Evolutionary conservation across 2,888 invertebrate genomes (phyloP), one percentile per base, ranked within the genome.

Genomic region (Hirtodrosophila confusa): DNA sequence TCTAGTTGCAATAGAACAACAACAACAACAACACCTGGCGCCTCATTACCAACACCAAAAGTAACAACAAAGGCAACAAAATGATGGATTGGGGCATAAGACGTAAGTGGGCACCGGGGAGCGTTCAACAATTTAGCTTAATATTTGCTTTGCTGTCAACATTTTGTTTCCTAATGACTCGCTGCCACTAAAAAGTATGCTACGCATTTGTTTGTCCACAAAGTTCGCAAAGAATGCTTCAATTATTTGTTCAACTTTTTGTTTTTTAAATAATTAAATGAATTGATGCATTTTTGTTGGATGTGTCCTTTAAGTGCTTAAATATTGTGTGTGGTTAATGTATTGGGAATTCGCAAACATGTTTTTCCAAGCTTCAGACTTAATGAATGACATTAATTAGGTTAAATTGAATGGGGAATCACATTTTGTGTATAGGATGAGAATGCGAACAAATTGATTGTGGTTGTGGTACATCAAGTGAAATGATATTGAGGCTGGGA

Each of bases 11-110:
- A 55, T 7, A 40, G 24, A 27, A 31, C 60, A 54, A 54, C 54
- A 51, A 45, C 50, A 60, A 31, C 11, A 35, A 8, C 43, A 62
- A 11, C 50, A 55, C 48, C 67, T 60, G 60, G 7, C 51, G 39
- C 50, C 40, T 55, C 27, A 45, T 56, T 48, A 43, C 24, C 57
- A 54, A 44, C 29, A 54, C 5, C 40, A 57, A 24, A 4, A 31
- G 31, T 36, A 45, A 57, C 49, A 62, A 51, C 44, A 45, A 53
- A 55, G 55, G 55, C 73, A 57, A 29, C 86, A 93, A 92, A 89
- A 94, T 94, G 94, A 94, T 95, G 94, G 95, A 95, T 92, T 95
- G 94, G 94, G 94, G 95, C 78, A 94, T 95, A 87, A 93, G 94
- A 93, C 94, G 95, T 95, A 93, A 93, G 95, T 93, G 35, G 43